Base-by-base conservation (phyloP, 2,888 invertebrate species). In the Tridacna gigas region DNA sequence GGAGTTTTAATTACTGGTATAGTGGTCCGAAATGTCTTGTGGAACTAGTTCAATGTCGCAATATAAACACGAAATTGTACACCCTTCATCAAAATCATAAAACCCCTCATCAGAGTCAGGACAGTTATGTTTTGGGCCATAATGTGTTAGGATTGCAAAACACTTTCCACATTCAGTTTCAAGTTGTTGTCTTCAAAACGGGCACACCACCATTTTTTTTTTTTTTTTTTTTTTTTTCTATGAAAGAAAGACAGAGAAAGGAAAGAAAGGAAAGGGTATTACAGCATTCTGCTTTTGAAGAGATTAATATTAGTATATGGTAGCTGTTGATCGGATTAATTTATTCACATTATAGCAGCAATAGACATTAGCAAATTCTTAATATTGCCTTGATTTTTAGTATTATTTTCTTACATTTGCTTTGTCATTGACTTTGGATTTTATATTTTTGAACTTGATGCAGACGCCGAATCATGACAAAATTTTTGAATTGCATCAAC, bases 151-250 rank as follows among this genome's bases (percentile, higher is more conserved):
- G n/a, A 20, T 20, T 20, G n/a, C n/a, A 20, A 20, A 61, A 22
- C 61, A 61, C 22, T 11, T 61, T 11, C 61, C 61, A 20, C n/a
- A 61, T 20, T 61, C 11, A 20, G 22, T 20, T n/a, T n/a, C 7
- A 22, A 20, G 22, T n/a, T n/a, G n/a, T n/a, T n/a, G n/a, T n/a
- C n/a, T n/a, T n/a, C n/a, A n/a, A n/a, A n/a, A n/a, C n/a, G n/a
- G n/a, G n/a, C n/a, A 61, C n/a, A 9, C 22, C 61, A 61, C 61
- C 61, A 61, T 51, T 61, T 61, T 61, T 61, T 22, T 61, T n/a
- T n/a, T n/a, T n/a, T n/a, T n/a, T n/a, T n/a, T n/a, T n/a, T n/a
- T n/a, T n/a, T n/a, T n/a, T n/a, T 37, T 37, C 37, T 22, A 63
- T 0, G 63, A 63, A 22, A 22, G 63, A 63, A 63, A 63, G 9